Conservation (phyloP, 2,888 invertebrate genomes). For the Lypha dubia region DNA sequence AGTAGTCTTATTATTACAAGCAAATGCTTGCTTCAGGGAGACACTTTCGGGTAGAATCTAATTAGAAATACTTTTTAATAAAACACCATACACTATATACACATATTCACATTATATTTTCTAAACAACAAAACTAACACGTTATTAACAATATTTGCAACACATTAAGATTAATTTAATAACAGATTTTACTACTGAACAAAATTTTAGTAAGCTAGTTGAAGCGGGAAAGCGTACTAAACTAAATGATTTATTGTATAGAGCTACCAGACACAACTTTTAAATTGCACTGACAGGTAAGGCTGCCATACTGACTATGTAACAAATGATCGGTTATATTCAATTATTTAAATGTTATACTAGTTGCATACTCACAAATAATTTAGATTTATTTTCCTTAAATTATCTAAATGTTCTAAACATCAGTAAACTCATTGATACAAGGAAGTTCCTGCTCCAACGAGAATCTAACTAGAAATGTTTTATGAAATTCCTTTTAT, state of each 20-base stretch:
- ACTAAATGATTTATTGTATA: not conserved
- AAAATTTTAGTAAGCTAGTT: not conserved
- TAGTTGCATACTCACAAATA: too few species aligned
- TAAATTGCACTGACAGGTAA: not conserved
- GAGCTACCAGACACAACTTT: not conserved
- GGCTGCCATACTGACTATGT: not conserved
- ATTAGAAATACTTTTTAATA: not conserved
- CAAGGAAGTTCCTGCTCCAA: too few species aligned
- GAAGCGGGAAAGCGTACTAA: not conserved
- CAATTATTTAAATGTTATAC: too few species aligned
- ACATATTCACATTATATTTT: not conserved
- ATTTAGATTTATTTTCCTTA: too few species aligned
- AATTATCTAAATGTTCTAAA: too few species aligned
- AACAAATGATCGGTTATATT: too few species aligned
- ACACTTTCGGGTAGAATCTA: not conserved
- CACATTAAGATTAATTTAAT: not conserved
- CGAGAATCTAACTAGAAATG: too few species aligned
- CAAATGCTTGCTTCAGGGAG: too few species aligned
- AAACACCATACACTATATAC: not conserved
- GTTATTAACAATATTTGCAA: not conserved
- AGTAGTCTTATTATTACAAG: not conserved
- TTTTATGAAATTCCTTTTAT: too few species aligned
- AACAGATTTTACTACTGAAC: too few species aligned
- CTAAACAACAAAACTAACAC: not conserved
- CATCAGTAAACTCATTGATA: too few species aligned